Base-by-base conservation (phyloP, 1,140 invertebrate genomes). In the Diorhabda elongata region DNA sequence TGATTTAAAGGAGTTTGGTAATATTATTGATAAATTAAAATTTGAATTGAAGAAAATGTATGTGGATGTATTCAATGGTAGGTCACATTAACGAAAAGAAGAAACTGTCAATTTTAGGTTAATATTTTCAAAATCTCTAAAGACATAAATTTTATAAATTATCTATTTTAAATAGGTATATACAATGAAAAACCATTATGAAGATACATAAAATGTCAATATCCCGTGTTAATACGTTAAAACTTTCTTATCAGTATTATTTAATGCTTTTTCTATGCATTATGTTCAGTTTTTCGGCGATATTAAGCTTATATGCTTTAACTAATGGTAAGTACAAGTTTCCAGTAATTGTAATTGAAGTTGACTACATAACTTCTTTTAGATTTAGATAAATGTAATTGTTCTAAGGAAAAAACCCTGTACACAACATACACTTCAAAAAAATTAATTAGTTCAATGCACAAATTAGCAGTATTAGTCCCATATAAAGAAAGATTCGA, bases 401-500 rank as follows among this genome's bases (percentile, higher is more conserved):
- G 72, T 65, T 62, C 69, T 11, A 52, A 52, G 6, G 47, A 52
- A 52, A 52, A 52, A 52, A 52, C 4, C n/a, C 6, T n/a, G 6
- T 52, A 8, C n/a, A 52, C 47, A 3, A 4, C 47, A 52, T 6
- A 8, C n/a, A 52, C 2, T 26, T 59, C 44, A 59, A 60, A 59
- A 26, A 68, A 68, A 68, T 63, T 69, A 7, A 59, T 62, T 44
- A 66, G 9, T 26, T 59, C 52, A 5, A 71, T 73, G 11, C 86
- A 88, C 74, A 83, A 81, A 73, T 81, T 98, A 74, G 95, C 93
- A 65, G 84, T 98, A 67, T 83, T 98, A 70, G 92, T 98, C 65
- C 97, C 97, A 74, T 98, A 93, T 83, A 84, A 96, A 78, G 95
- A 99, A 81, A 85, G 98, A 69, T 97, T 98, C 82, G 95, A 98